These are phyloP conservation scores for Emydura subglobosa DNA, from an alignment of 2,113 vertebrate species.

Conservation along the genomic window DNA sequence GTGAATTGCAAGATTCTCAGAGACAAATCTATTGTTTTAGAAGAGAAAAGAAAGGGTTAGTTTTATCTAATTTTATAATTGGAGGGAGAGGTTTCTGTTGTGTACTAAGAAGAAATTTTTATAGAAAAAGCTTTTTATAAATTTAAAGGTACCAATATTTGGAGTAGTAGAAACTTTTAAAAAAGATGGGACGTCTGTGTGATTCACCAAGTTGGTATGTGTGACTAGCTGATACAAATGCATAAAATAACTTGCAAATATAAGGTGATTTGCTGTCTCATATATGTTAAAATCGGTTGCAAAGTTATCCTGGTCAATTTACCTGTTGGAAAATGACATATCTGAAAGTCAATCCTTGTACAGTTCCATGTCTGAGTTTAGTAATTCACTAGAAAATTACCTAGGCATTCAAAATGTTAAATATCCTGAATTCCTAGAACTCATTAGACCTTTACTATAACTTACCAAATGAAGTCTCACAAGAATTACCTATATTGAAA, in stretches of 20 bases:
- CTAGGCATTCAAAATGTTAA: neutral
- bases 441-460: neutral
- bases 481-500: neutral
- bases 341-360: neutral
- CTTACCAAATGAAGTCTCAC: neutral
- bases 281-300: neutral
- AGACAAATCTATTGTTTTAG: neutral
- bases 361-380: neutral
- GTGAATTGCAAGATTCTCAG: neutral
- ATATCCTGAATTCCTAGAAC: neutral
- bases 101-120: neutral
- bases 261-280: neutral
- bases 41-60: neutral
- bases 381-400: neutral
- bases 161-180: neutral
- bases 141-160: neutral
- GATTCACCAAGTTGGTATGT: neutral
- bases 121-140: neutral
- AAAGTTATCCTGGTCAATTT: slow-evolving; percentile 5
- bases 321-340: neutral
- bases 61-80: neutral
- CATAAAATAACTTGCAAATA: neutral
- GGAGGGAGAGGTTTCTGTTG: neutral
- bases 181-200: neutral
- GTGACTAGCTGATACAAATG: neutral